These are phyloP conservation scores for Phrynocephalus vlangalii DNA, from an alignment of 2,797 vertebrate species.

Conservation along the genomic window DNA sequence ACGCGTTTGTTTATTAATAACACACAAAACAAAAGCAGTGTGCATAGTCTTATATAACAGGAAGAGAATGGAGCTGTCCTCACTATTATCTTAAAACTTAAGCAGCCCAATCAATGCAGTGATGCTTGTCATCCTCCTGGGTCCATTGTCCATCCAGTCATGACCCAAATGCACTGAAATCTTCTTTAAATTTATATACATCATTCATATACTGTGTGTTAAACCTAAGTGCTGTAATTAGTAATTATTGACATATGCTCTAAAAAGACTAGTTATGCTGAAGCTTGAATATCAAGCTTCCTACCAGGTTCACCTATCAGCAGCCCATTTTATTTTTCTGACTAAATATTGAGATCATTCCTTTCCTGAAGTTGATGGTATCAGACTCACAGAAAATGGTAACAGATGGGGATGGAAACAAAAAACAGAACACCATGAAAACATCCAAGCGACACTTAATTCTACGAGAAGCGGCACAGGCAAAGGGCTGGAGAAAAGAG, in stretches of 20 bases:
- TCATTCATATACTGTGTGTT: neutral
- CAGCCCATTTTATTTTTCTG: neutral
- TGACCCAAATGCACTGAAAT: conserved; percentile 7
- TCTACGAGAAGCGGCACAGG: no score
- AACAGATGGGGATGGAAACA: neutral
- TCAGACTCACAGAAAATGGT: neutral
- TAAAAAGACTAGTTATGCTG: neutral
- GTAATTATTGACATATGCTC: neutral
- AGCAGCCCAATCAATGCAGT: conserved; percentile 6
- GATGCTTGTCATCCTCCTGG: neutral
- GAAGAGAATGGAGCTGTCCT: conserved; percentile 4
- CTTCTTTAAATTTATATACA: conserved; percentile 14
- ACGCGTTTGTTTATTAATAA: conserved; percentile 25
- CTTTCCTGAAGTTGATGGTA: conserved; percentile 1
- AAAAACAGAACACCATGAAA: neutral
- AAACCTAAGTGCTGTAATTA: neutral
- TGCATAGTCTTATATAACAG: conserved; percentile 12
- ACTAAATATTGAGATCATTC: conserved; percentile 17
- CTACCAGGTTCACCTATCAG: conserved; percentile 7
- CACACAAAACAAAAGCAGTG: neutral
- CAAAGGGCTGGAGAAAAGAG: conserved; percentile 23
- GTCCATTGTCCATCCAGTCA: conserved; percentile 10
- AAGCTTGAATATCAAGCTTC: conserved; percentile 7
- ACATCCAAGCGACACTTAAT: neutral
- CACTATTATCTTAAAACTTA: conserved; percentile 35